Evolutionary conservation across 1,140 invertebrate species (phyloP), one percentile per base, ranked within the genome.

Genomic region (Camponotus floridanus): DNA sequence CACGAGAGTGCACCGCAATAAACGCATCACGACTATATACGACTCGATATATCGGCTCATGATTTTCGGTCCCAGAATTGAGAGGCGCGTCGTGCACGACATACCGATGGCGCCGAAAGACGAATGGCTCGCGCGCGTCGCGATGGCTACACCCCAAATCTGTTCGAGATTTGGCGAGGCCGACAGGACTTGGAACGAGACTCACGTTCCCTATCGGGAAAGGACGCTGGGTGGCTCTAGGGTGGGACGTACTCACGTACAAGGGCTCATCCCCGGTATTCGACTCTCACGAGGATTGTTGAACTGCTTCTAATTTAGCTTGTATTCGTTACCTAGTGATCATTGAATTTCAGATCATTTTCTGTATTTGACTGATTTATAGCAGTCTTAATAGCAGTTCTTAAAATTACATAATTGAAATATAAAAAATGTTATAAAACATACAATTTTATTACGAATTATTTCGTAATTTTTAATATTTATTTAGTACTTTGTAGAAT

Each of bases 161-260:
- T 92, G 92, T 86, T 89, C 91, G 73, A 91, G 91, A 92, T 93
- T 93, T 92, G 91, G 92, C 90, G 92, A 91, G 90, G 89, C 81
- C 85, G 79, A 36, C 79, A 83, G 70, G 91, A 90, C 88, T 93
- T 92, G 88, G 92, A 93, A 93, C 89, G 92, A 91, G 89, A 90
- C 92, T 92, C 92, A 93, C 92, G 92, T 93, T 93, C 85, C 80
- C 88, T 91, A 91, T 93, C 88, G 92, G 86, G 71, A 87, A 91
- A 88, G 90, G 91, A 92, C 91, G 91, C 87, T 86, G 87, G 91
- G 87, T 85, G 62, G 79, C 85, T 90, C 80, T 57, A 83, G 59
- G 62, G 64, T 70, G 76, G 85, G 45, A 90, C 68, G 81, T 76
- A 73, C 86, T 92, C 92, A 93, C 92, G 92, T 92, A 92, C 92